Evolutionary conservation across 2,797 vertebrate species (phyloP), one percentile per base, ranked within the genome.

Genomic region (Danio albolineatus): DNA sequence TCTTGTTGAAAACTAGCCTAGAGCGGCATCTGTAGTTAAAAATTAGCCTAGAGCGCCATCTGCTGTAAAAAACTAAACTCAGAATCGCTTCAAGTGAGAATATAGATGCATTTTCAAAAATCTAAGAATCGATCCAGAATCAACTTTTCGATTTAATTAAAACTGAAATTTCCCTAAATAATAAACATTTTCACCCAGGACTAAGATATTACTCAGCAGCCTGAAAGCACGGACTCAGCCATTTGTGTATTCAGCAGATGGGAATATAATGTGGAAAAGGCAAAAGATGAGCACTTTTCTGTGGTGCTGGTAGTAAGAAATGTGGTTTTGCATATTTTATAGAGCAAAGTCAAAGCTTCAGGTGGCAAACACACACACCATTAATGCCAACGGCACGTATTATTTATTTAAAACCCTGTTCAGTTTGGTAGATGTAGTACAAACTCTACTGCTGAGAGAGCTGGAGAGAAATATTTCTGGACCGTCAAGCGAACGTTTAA

Each of bases 351-450:
- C 28, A 59, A 54, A 14, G 36, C 38, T 54, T 19, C 8, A 4
- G n/a, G 36, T 70, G 38, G 49, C 16, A 70, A 54, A 54, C 10
- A 39, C 36, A 54, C 69, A 56, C 28, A 28, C 53, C 17, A 17
- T 5, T 41, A 53, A 7, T 43, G 44, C 21, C 53, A 65, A 10
- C 2, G 48, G 4, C 19, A 76, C 79, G 65, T 71, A 76, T 79
- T 51, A 83, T 65, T 79, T 61, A 76, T 64, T 19, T n/a, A 57
- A 9, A 13, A 10, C 17, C 16, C 36, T 13, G n/a, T 28, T 19
- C 39, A 21, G 9, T n/a, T 12, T 5, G 41, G n/a, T 19, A 41
- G 67, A 70, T 7, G 49, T 65, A 67, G 65, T n/a, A 13, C 10
- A 12, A 4, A 19, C 9, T 59, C 19, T 16, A 59, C 51, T 64